Base-by-base conservation (phyloP, 2,888 invertebrate species). In the Sinhomidia bicolor region DNA sequence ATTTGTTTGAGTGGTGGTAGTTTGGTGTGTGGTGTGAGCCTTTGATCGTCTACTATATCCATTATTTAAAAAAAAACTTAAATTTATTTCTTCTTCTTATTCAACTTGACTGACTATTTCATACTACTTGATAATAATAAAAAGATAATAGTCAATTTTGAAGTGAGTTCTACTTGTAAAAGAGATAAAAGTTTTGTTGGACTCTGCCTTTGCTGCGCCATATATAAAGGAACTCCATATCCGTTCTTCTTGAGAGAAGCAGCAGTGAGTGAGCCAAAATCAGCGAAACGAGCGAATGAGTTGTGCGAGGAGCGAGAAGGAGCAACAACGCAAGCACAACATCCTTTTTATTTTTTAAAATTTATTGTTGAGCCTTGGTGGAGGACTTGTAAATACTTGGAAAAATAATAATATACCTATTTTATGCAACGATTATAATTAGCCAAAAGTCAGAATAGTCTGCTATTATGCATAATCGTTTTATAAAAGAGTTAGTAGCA, bases 331-430 rank as follows among this genome's bases (percentile, higher is more conserved):
- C 36, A 17, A 65, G 14, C 17, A 62, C 26, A 62, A 29, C 62
- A 62, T 71, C 68, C 68, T 71, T 71, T 71, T 71, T 41, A 71
- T n/a, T n/a, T n/a, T n/a, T n/a, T n/a, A n/a, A n/a, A n/a, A 41
- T 71, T 17, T 41, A 9, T 41, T 9, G 20, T 41, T 20, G 68
- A 71, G 68, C 68, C 68, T 71, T 71, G 68, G 41, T 44, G 20
- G 68, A n/a, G n/a, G 68, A 71, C 68, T 41, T 26, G n/a, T n/a
- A n/a, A n/a, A n/a, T n/a, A n/a, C n/a, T 32, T 65, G 4, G 17
- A 36, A 68, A 7, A 20, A 29, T 29, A 29, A 7, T 60, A 1
- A 60, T 60, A 14, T 12, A 60, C 26, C 10, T 41, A 71, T 32
- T 65, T 23, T 32, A 32, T 32, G 65, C 65, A 65, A 36, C 36